Evolutionary conservation across 2,797 vertebrate genomes (phyloP), one percentile per base, ranked within the genome.

Genomic region (Petrocephalus sullivani): DNA sequence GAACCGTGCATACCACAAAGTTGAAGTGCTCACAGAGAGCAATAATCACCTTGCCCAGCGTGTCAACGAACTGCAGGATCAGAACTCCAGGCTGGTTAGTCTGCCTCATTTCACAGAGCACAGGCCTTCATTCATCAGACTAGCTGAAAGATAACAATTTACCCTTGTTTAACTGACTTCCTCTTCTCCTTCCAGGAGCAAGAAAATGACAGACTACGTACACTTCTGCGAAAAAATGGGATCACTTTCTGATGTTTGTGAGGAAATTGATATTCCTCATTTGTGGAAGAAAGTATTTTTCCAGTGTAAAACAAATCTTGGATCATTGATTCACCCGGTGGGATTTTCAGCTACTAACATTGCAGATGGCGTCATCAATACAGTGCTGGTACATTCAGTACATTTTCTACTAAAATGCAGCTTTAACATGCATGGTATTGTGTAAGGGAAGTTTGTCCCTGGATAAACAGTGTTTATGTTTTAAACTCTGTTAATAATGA

Each of bases 11-110:
- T 93, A 97, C 89, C 96, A 97, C 90, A 96, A 94, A 89, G 89
- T 98, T 14, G 90, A 97, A 88, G 97, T 96, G 92, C 91, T 99
- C 87, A 98, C 97, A 92, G 95, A 95, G 54, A 96, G 96, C 28
- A 98, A 99, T 21, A 91, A 96, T 89, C 95, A 96, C 46, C 94
- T 99, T 0, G 93, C 94, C 0, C 90, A 95, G 0, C 97, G 95
- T 93, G 94, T 97, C 71, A 95, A 96, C 0, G 95, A 98, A 86
- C 95, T 99, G 3, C 96, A 99, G 90, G 93, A 95, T 89, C 95
- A 92, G 88, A 96, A 91, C 0, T 90, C 88, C 86, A 82, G 10
- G 5, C 51, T 51, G 88, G 88, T 89, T 49, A 87, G 75, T 87
- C 1, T 14, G 56, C 1, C 16, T 10, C 54, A 41, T 58, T 41